Base-by-base conservation (phyloP, 2,797 vertebrate genomes). In the Monodelphis domestica region DNA sequence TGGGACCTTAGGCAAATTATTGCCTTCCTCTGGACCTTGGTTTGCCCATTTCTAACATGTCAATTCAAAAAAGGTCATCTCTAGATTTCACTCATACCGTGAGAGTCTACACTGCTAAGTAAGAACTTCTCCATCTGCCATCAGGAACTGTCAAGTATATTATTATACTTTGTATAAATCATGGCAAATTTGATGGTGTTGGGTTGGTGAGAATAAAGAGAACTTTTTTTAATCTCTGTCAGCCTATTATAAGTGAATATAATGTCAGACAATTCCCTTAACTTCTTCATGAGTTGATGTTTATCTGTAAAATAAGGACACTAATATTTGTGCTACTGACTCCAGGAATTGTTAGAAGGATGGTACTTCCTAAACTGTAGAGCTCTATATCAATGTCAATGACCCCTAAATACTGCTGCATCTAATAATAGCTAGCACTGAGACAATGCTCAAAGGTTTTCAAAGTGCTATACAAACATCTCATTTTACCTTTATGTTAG, bases 81-180 rank as follows among this genome's bases (percentile, higher is more conserved):
- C 12, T 70, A 94, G 90, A 54, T 53, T 12, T 70, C 53, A 50
- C 17, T 90, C 11, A 29, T 92, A 90, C 63, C 90, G 2, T 90
- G 33, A 89, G 21, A 70, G 15, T 93, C 84, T 38, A 50, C 93
- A 63, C 89, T 88, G 94, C n/a, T 63, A 21, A 59, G 45, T 87
- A 89, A 54, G 4, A 92, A n/a, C 88, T 45, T 38, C 28, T 15
- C 17, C 24, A 3, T 78, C 17, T 78, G n/a, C 33, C 38, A 38
- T 7, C 38, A 84, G 21, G 6, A 50, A 12, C 38, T 84, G 26
- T 50, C 26, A 45, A 84, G 9, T 84, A n/a, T n/a, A n/a, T n/a
- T n/a, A n/a, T n/a, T n/a, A n/a, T n/a, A n/a, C n/a, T 84, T 3
- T 26, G 21, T 2, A 84, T 26, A 45, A 84, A 4, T 26, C 11